Percentiles rank a stretch among this genome's conserved stretches.
Evolutionary conservation across 2,888 invertebrate species (phyloP).

Genomic region (Rosalia funebris): DNA sequence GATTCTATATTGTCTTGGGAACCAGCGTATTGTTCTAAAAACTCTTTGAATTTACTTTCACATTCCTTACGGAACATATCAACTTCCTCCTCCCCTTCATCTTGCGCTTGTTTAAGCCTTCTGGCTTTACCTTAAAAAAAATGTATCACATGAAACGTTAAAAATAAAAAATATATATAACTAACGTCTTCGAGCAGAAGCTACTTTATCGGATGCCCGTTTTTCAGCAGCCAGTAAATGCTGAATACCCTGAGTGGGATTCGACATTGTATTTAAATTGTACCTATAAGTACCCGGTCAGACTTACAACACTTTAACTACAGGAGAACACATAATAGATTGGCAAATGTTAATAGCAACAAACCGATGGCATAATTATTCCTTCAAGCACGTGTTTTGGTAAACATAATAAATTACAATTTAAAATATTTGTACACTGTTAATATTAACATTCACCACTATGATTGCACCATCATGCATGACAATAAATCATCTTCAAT

Average conservation of each 20-base stretch:
- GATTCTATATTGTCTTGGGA: neutral
- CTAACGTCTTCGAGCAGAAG: constrained; percentile 16
- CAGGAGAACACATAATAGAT: neutral
- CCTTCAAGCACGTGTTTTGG: too few relatives aligned
- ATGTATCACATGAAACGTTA: neutral
- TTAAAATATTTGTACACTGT: neutral
- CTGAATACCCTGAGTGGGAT: constrained; percentile 6
- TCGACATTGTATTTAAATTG: constrained; percentile 11
- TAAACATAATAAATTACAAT: too few relatives aligned
- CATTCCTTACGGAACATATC: constrained; percentile 18
- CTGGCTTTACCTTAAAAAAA: constrained; percentile 17
- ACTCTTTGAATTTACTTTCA: constrained; percentile 7
- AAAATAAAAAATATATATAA: constrained; percentile 4
- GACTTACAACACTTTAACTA: too few relatives aligned
- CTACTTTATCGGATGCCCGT: constrained; percentile 19
- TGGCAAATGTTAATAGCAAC: neutral
- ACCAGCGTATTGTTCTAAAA: constrained; percentile 4
- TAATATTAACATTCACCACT: neutral
- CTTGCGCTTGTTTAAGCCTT: constrained; percentile 16
- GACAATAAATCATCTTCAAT: neutral
- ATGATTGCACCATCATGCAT: too few relatives aligned
- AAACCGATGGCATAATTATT: too few relatives aligned
- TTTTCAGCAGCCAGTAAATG: constrained; percentile 21
- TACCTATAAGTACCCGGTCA: neutral
- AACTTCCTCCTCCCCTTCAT: constrained; percentile 17